Conservation (phyloP, 2,797 vertebrate genomes). For the Gymnopithys bicolor region DNA sequence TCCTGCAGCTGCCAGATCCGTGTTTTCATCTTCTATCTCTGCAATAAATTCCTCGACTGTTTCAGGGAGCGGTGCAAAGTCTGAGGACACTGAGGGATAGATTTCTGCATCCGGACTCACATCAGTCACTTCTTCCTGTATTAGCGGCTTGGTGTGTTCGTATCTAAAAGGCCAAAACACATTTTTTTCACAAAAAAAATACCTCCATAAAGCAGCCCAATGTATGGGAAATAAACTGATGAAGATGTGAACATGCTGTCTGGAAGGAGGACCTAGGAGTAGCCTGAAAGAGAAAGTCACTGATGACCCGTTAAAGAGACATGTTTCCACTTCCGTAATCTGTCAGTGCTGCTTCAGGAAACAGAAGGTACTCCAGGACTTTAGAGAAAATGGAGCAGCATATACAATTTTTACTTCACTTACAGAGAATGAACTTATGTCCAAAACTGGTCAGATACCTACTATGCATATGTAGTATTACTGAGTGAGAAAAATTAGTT, state of each 20-base stretch:
- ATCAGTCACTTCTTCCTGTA: constrained; percentile 84
- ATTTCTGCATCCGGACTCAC: constrained; percentile 75
- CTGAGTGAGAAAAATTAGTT: not conserved
- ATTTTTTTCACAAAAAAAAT: not conserved
- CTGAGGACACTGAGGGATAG: constrained; percentile 76
- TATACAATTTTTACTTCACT: not conserved
- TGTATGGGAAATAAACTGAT: not conserved
- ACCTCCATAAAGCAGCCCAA: not conserved
- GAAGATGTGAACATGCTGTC: not conserved
- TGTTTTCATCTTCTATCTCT: constrained; percentile 75
- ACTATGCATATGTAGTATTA: rapidly evolving
- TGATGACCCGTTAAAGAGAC: not conserved
- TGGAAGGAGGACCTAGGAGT: not conserved
- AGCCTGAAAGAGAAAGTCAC: not conserved
- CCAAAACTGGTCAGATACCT: not conserved
- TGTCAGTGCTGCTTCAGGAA: not conserved
- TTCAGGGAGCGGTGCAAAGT: constrained; percentile 75
- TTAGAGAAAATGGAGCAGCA: not conserved
- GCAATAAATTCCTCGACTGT: constrained; percentile 75
- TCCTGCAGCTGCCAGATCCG: constrained; percentile 70
- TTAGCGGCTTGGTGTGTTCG: constrained; percentile 91
- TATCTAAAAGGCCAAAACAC: constrained; percentile 78
- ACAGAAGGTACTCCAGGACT: not conserved
- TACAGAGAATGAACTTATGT: not conserved
- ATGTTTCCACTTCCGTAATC: not conserved